Evolutionary conservation across 2,113 vertebrate genomes (phyloP), one percentile per base, ranked within the genome.

Genomic region (Redunca redunca): DNA sequence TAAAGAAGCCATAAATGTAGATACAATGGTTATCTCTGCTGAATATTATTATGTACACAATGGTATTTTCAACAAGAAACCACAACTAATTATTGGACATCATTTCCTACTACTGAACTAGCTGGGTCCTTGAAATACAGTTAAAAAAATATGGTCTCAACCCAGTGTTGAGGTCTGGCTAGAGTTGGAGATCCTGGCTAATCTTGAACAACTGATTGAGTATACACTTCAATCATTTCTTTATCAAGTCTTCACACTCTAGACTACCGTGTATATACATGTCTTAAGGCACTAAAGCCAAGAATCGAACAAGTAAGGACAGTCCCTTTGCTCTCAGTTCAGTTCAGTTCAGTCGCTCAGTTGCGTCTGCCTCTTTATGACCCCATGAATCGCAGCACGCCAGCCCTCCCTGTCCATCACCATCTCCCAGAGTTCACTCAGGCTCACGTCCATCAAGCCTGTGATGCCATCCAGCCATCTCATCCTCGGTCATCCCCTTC

Each of bases 51-150:
- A 5, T 89, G n/a, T 91, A 71, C 7, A 95, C 30, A 97, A 88
- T 26, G 36, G 6, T 77, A 64, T 85, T 98, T 90, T 86, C 94
- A 91, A 88, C 30, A 96, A 92, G 19, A 95, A 98, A 96, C 74
- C 55, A 90, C 26, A 90, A 93, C 28, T 85, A 97, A 78, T 96
- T 43, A 80, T 43, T 91, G 64, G 21, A 55, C 16, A 57, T 90
- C 10, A 83, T 91, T 83, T 33, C 46, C 55, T 94, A 33, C 78
- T 77, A 57, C 26, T 98, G 89, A 94, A 94, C 40, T 87, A 96
- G 23, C 71, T 93, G 30, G 21, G 46, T 82, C 19, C 3, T 48
- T 95, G 7, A 48, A 90, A 80, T 57, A 36, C 2, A 84, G 25
- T 48, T 67, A 1, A 43, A 17, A n/a, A 33, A 62, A 81, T 19